Conservation (phyloP, 2,888 invertebrate genomes). For the Cheilosia impressa region DNA sequence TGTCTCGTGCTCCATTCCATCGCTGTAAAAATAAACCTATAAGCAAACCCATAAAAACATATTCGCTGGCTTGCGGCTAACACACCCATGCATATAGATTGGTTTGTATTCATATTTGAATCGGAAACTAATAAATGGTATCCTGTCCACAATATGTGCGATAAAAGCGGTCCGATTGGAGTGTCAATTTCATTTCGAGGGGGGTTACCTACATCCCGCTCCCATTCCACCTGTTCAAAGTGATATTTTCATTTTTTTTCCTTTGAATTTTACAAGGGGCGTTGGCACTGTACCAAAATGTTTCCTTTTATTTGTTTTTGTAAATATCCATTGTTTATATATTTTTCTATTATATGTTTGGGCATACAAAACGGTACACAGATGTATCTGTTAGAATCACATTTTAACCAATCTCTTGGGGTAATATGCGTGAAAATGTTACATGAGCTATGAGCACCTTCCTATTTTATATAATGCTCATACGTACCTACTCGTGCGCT, state of each 20-base stretch:
- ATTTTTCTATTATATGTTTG: neutral
- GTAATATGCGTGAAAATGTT: neutral
- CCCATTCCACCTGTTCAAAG: constrained; percentile 14
- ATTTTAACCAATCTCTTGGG: neutral
- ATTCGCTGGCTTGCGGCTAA: constrained; percentile 31
- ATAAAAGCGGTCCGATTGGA: constrained; percentile 68
- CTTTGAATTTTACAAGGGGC: constrained; percentile 7
- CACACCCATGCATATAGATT: constrained; percentile 43
- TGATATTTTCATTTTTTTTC: constrained; percentile 23
- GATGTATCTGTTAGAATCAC: neutral
- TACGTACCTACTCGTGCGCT: neutral
- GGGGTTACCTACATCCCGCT: constrained; percentile 10
- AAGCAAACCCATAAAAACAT: constrained; percentile 55
- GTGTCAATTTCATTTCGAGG: constrained; percentile 56
- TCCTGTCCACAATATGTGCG: constrained; percentile 60
- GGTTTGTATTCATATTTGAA: constrained; percentile 63
- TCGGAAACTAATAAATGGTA: constrained; percentile 72
- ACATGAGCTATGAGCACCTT: neutral
- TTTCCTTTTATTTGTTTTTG: neutral
- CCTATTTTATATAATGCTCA: neutral
- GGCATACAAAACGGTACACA: neutral
- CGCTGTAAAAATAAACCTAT: constrained; percentile 64
- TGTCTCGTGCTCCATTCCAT: constrained; percentile 60
- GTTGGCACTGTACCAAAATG: neutral
- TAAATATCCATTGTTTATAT: neutral